Conservation (phyloP, 2,113 vertebrate genomes). For the Cyprinodon variegatus region DNA sequence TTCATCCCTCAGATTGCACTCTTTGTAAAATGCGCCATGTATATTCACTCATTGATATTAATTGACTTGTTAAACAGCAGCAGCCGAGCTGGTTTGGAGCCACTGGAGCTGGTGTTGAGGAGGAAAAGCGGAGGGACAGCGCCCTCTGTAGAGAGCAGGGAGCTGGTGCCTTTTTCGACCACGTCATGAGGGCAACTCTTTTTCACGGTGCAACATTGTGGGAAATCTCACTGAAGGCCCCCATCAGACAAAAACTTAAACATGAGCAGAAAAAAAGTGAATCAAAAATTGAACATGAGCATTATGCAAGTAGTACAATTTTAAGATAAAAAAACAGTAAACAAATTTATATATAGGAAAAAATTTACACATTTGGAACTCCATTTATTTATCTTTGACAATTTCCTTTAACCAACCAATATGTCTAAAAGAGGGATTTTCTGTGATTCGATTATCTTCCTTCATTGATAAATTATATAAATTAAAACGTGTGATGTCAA, state of each 20-base stretch:
- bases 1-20: constrained; percentile 71
- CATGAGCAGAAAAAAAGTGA: too few species aligned
- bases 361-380: neutral
- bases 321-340: neutral
- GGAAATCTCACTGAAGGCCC: neutral
- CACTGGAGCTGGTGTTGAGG: neutral
- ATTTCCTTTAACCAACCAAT: too few species aligned
- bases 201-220: neutral
- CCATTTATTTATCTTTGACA: neutral
- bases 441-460: neutral
- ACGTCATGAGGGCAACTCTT: neutral
- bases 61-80: constrained; percentile 71
- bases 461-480: neutral
- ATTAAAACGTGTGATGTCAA: neutral
- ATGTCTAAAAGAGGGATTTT: neutral
- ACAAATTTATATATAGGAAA: neutral
- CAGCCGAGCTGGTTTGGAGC: constrained; percentile 11
- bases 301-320: neutral
- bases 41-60: constrained; percentile 75
- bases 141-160: constrained; percentile 71
- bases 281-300: neutral
- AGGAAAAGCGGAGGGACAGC: constrained; percentile 62
- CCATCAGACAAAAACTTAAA: neutral
- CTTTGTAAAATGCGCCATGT: constrained; percentile 68
- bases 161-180: neutral